phyloP scores from a whole-genome alignment of 37 sponge, comb jelly and placozoan species.

The Agelas oroides region DNA sequence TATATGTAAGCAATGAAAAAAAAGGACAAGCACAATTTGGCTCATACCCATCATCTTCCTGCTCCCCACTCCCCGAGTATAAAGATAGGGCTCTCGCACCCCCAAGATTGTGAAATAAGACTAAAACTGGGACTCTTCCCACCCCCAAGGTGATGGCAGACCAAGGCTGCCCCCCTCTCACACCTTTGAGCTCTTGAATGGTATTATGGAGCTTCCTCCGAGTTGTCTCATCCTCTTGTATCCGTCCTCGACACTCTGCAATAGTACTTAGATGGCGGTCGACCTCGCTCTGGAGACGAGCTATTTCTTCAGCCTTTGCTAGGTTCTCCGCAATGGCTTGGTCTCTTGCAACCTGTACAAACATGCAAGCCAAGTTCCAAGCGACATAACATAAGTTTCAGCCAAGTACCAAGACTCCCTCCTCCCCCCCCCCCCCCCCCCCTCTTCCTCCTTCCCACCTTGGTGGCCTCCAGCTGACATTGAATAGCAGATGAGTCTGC shows the following conservation, averaged over 20 bases:
- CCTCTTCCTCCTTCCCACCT: slow-evolving; percentile 26
- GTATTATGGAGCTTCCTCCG: slow-evolving; percentile 64
- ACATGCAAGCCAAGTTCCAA: too few relatives aligned
- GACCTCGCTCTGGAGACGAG: slow-evolving; percentile 18
- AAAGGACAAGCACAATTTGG: too few relatives aligned
- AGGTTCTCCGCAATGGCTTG: background rate
- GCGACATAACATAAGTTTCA: too few relatives aligned
- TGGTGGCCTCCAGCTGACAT: slow-evolving; percentile 26
- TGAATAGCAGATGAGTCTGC: slow-evolving; percentile 21
- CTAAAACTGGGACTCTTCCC: too few relatives aligned
- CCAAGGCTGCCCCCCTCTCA: too few relatives aligned
- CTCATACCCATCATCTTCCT: too few relatives aligned
- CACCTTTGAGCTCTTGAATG: slow-evolving; percentile 75
- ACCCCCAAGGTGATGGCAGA: too few relatives aligned
- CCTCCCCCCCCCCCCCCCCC: too few relatives aligned
- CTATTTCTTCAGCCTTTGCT: slow-evolving; percentile 1
- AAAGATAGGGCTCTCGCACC: too few relatives aligned
- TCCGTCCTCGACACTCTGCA: slow-evolving; percentile 9
- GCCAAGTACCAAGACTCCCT: too few relatives aligned
- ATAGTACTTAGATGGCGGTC: background rate
- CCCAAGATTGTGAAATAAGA: too few relatives aligned
- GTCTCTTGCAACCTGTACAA: slow-evolving; percentile 19
- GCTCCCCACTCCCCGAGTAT: too few relatives aligned
- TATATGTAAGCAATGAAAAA: background rate
- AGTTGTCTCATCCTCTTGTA: slow-evolving; percentile 40